Percentiles rank a stretch among this genome's conserved stretches.
These are phyloP conservation scores for Lasaia peninsularis DNA, from an alignment of 1,140 invertebrate species.

Conservation along the genomic window DNA sequence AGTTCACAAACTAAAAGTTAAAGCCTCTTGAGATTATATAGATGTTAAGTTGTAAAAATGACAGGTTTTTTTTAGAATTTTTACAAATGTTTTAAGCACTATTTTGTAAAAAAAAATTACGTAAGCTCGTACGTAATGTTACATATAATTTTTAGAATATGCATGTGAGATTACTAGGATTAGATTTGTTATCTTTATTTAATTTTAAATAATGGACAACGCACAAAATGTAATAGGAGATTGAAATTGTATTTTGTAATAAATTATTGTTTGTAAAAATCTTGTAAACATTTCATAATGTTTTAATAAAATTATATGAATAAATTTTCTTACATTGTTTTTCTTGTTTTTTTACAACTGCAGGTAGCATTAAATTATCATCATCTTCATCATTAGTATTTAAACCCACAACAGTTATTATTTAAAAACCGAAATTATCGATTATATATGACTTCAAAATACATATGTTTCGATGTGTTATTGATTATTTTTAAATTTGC, in stretches of 20 bases:
- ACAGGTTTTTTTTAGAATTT: slow-evolving; percentile 54
- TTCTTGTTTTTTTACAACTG: slow-evolving; percentile 13
- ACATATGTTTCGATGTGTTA: too few species aligned
- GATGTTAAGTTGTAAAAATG: slow-evolving; percentile 53
- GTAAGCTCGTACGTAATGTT: slow-evolving; percentile 40
- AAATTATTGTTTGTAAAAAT: slow-evolving; percentile 68
- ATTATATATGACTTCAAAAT: too few species aligned
- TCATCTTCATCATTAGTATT: too few species aligned
- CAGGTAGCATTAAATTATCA: too few species aligned
- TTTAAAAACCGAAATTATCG: too few species aligned
- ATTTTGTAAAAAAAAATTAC: slow-evolving; percentile 22
- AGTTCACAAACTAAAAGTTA: not conserved
- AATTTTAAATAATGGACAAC: slow-evolving; percentile 45
- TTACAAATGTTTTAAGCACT: slow-evolving; percentile 40
- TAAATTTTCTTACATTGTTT: slow-evolving; percentile 46
- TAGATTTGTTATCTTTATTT: slow-evolving; percentile 54
- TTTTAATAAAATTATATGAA: slow-evolving; percentile 62
- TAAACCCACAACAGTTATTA: too few species aligned
- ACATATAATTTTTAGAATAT: slow-evolving; percentile 51
- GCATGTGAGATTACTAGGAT: slow-evolving; percentile 63
- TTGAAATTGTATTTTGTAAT: slow-evolving; percentile 62
- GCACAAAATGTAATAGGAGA: slow-evolving; percentile 58
- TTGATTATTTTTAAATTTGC: too few species aligned
- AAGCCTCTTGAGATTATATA: slow-evolving; percentile 50
- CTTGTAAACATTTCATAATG: slow-evolving; percentile 51